Evolutionary conservation across 2,888 invertebrate species (phyloP).

Genomic region (Drosophila nigricruria): DNA sequence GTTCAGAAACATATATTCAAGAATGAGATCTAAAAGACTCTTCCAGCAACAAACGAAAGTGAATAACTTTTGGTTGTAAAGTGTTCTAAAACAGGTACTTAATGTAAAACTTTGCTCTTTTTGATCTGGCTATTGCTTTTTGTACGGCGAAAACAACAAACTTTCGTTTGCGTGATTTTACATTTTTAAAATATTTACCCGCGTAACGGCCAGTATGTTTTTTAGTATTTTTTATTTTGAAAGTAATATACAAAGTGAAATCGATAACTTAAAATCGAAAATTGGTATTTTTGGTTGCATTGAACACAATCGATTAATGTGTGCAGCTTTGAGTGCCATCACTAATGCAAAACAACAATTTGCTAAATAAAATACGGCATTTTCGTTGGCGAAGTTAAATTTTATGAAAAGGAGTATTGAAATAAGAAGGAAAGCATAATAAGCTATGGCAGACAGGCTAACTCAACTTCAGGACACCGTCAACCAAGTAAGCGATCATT

Average conservation of each 20-base stretch:
- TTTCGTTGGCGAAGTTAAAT: not conserved
- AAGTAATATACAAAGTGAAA: not conserved
- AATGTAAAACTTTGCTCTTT: too few relatives aligned
- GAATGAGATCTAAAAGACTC: too few relatives aligned
- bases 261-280: not conserved
- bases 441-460: constrained; percentile 94
- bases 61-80: too few relatives aligned
- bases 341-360: not conserved
- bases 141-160: not conserved
- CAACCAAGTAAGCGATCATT: constrained; percentile 89
- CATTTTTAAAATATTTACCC: not conserved
- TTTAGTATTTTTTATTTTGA: not conserved
- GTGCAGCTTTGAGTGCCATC: not conserved
- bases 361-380: not conserved
- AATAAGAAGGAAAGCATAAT: not conserved
- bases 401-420: not conserved
- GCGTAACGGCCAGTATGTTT: not conserved
- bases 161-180: not conserved
- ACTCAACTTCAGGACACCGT: constrained; percentile 98
- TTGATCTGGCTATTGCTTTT: not conserved
- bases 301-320: constrained; percentile 3
- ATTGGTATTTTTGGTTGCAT: not conserved
- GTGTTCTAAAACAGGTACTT: too few relatives aligned
- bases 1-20: too few relatives aligned
- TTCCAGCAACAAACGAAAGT: too few relatives aligned